Conservation (phyloP, 2,797 vertebrate species). For the Esox lucius region DNA sequence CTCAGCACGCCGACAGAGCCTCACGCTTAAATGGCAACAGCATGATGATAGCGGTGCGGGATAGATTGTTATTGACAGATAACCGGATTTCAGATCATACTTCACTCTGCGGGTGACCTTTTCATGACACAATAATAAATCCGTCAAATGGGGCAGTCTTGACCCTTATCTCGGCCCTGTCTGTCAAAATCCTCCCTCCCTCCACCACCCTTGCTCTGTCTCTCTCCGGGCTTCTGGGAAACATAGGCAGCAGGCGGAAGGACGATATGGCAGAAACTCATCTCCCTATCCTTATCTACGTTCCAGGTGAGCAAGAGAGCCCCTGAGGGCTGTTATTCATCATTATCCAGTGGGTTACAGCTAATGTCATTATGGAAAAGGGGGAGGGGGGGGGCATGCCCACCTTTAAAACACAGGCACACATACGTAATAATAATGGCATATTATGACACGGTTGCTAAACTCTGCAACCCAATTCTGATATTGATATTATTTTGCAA, state of each 20-base stretch:
- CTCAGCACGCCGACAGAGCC: not conserved
- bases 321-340: not conserved
- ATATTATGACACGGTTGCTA: not conserved
- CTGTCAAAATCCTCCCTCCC: not conserved
- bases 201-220: not conserved
- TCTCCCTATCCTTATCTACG: not conserved
- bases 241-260: too few relatives aligned
- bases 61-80: conserved; percentile 5
- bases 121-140: not conserved
- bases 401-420: not conserved
- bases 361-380: not conserved
- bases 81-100: not conserved
- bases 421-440: not conserved
- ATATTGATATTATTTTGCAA: too few relatives aligned
- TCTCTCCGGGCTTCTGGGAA: not conserved
- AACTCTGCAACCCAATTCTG: too few relatives aligned
- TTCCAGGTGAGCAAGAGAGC: not conserved
- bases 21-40: not conserved
- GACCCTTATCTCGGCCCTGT: not conserved
- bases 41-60: not conserved
- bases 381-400: not conserved
- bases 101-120: not conserved
- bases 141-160: not conserved
- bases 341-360: not conserved
- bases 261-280: not conserved